Evolutionary conservation across 92 coral and sea anemone genomes (phyloP).

Genomic region (Phenganax marumi): DNA sequence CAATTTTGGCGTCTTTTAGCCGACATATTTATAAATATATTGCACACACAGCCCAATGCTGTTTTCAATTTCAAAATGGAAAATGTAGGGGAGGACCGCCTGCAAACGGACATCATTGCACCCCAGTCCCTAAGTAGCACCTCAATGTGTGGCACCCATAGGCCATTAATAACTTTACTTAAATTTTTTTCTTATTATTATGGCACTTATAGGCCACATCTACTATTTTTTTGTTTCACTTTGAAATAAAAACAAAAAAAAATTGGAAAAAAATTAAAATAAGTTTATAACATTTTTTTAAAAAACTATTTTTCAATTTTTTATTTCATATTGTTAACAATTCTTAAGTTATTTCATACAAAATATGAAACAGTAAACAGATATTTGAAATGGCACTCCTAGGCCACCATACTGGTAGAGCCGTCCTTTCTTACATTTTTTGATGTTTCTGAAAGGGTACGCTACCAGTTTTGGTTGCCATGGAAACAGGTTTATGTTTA

Average conservation of each 20-base stretch:
- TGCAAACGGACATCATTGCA: too few species aligned
- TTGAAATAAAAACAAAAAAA: conserved; percentile 12
- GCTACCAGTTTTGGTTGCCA: conserved; percentile 7
- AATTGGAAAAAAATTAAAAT: conserved; percentile 11
- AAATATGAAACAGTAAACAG: conserved; percentile 18
- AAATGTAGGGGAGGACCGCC: too few species aligned
- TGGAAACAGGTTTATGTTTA: conserved; percentile 16
- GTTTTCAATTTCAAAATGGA: too few species aligned
- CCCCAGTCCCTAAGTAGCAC: not conserved
- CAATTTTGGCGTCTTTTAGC: conserved; percentile 36
- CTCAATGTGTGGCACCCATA: not conserved
- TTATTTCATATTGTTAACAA: not conserved
- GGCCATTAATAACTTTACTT: not conserved
- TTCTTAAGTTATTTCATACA: not conserved
- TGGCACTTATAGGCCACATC: conserved; percentile 18
- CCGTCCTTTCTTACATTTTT: not conserved
- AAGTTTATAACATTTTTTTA: not conserved
- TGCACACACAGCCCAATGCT: too few species aligned
- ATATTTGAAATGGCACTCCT: conserved; percentile 25
- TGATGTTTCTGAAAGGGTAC: not conserved
- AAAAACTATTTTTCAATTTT: conserved; percentile 7
- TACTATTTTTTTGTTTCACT: not conserved
- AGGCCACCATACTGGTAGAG: conserved; percentile 31
- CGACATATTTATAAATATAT: conserved; percentile 35
- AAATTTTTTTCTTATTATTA: too few species aligned